Percentiles rank a stretch among this genome's conserved stretches.
These are phyloP conservation scores for Apotomis betuletana DNA, from an alignment of 2,888 invertebrate genomes.

Conservation along the genomic window DNA sequence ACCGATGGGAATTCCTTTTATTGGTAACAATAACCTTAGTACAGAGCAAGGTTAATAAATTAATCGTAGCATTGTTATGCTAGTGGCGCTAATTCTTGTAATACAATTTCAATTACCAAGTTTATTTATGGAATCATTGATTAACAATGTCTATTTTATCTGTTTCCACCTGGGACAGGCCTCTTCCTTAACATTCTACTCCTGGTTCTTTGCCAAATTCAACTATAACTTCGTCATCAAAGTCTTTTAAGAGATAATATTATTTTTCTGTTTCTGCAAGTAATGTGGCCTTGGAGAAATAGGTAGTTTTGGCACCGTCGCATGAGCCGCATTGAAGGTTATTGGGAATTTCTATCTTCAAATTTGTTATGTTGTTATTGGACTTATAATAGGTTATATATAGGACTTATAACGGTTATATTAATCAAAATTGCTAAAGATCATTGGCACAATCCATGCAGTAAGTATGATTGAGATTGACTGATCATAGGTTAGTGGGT, in stretches of 20 bases:
- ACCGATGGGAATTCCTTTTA: no score
- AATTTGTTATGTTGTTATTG: neutral
- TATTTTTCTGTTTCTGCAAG: constrained; percentile 17
- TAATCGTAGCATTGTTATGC: neutral
- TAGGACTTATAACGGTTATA: no score
- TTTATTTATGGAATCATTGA: neutral
- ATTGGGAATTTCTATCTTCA: neutral
- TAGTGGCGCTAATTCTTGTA: neutral
- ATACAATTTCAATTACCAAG: neutral
- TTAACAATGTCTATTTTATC: neutral
- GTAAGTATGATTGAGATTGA: no score
- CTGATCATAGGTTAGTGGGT: no score
- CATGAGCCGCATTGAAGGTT: neutral
- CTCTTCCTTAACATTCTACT: neutral
- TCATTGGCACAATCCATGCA: no score
- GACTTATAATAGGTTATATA: neutral
- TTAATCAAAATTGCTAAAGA: no score
- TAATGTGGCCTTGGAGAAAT: constrained; percentile 5
- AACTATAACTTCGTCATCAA: constrained; percentile 20
- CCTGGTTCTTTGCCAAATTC: constrained; percentile 18
- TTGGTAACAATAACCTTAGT: neutral
- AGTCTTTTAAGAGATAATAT: constrained; percentile 27
- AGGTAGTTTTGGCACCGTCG: constrained; percentile 13
- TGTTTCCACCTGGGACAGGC: neutral
- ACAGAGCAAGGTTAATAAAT: neutral